Evolutionary conservation across 2,113 vertebrate species (phyloP).

Genomic region (Myrmecophaga tridactyla): DNA sequence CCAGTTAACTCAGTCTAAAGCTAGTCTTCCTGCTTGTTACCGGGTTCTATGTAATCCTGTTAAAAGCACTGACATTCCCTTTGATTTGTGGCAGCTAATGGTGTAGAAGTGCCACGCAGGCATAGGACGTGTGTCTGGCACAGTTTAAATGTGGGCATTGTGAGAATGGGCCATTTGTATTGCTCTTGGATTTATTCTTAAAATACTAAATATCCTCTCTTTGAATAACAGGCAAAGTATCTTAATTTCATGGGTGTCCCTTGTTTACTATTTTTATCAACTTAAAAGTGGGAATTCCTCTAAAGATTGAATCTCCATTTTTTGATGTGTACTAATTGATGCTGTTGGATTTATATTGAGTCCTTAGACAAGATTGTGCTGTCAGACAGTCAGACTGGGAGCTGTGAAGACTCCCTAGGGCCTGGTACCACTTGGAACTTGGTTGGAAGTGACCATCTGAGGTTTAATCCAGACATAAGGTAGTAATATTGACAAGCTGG

Average conservation of each 20-base stretch:
- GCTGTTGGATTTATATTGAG: conserved; percentile 6
- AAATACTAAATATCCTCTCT: conserved; percentile 33
- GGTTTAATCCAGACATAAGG: neutral
- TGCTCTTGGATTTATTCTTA: conserved; percentile 52
- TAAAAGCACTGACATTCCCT: conserved; percentile 67
- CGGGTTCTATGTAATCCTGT: conserved; percentile 73
- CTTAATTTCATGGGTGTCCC: conserved; percentile 22
- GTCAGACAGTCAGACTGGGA: neutral
- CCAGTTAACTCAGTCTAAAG: conserved; percentile 71
- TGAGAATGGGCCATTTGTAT: conserved; percentile 6
- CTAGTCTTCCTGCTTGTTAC: conserved; percentile 71
- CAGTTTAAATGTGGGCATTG: conserved; percentile 42
- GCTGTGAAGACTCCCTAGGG: neutral
- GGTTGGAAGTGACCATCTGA: neutral
- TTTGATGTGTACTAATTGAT: neutral
- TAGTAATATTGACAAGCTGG: neutral
- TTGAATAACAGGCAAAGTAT: conserved; percentile 1
- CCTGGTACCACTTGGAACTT: neutral
- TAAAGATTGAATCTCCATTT: neutral
- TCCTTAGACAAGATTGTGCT: neutral
- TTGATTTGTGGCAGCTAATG: conserved; percentile 68
- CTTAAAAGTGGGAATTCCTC: neutral
- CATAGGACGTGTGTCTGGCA: conserved; percentile 57
- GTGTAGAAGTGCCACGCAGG: conserved; percentile 49
- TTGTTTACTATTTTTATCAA: conserved; percentile 2